phyloP scores from a whole-genome alignment of 2,113 vertebrate genomes.

The Limanda limanda region DNA sequence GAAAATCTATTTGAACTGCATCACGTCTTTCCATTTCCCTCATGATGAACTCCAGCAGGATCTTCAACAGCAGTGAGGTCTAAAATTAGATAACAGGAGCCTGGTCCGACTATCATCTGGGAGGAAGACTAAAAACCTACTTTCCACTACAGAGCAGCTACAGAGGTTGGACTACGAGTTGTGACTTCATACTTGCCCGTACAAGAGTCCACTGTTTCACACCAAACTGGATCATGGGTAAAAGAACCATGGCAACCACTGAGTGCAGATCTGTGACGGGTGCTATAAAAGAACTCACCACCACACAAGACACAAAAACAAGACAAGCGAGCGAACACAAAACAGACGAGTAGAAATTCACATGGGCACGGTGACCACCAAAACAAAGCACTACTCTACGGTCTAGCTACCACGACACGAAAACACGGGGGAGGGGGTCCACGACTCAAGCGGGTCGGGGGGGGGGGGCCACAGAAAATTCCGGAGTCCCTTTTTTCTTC shows the following conservation, averaged over 20 bases:
- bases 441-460: neutral
- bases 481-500: slow-evolving; percentile 84
- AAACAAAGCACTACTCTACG: slow-evolving; percentile 53
- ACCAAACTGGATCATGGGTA: slow-evolving; percentile 71
- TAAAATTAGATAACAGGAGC: slow-evolving; percentile 17
- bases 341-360: neutral
- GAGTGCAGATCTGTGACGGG: slow-evolving; percentile 66
- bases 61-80: neutral
- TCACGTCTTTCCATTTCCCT: slow-evolving; percentile 10
- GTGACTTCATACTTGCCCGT: slow-evolving; percentile 77
- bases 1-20: neutral
- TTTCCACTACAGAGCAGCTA: slow-evolving; percentile 63
- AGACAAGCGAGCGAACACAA: slow-evolving; percentile 21
- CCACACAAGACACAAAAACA: slow-evolving; percentile 28
- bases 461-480: slow-evolving; percentile 78
- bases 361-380: neutral
- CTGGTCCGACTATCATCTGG: neutral
- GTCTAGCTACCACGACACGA: slow-evolving; percentile 59
- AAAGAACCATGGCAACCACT: slow-evolving; percentile 68
- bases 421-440: slow-evolving; percentile 33
- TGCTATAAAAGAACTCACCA: slow-evolving; percentile 62
- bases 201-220: slow-evolving; percentile 70
- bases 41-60: slow-evolving; percentile 18
- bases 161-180: slow-evolving; percentile 46
- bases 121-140: neutral